A percentile compares a stretch with the other conserved stretches of the same genome.
Conservation (phyloP, 2,888 invertebrate species). For the Trichacis sp. region DNA sequence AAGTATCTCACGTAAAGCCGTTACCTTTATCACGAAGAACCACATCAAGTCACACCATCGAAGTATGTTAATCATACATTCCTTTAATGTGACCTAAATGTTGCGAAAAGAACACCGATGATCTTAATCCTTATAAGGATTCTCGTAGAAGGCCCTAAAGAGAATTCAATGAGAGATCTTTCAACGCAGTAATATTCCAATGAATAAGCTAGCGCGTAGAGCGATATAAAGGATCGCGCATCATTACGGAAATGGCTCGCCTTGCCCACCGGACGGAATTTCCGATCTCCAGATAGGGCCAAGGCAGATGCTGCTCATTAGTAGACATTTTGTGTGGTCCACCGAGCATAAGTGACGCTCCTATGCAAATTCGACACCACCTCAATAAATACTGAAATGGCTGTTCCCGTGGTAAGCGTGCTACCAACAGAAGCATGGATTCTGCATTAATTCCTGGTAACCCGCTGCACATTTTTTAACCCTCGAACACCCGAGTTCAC, state of each 20-base stretch:
- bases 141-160: background rate
- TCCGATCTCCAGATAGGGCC: constrained; percentile 52
- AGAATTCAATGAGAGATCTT: constrained; percentile 12
- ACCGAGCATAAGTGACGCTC: constrained; percentile 55
- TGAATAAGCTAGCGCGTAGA: constrained; percentile 32
- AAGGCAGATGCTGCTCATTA: constrained; percentile 57
- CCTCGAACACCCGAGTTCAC: constrained; percentile 20
- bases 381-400: constrained; percentile 66
- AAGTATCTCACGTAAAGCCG: too few species aligned
- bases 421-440: constrained; percentile 48
- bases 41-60: too few species aligned
- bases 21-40: too few species aligned
- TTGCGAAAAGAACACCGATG: too few species aligned
- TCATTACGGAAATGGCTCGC: constrained; percentile 39
- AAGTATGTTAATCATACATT: too few species aligned
- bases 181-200: constrained; percentile 9
- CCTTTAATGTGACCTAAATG: too few species aligned
- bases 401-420: constrained; percentile 46
- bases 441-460: constrained; percentile 58
- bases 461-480: constrained; percentile 43
- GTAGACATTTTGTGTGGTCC: constrained; percentile 68
- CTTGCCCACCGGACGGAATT: constrained; percentile 47
- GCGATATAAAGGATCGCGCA: constrained; percentile 29
- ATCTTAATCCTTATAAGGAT: background rate
- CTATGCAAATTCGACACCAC: constrained; percentile 65